Conservation (phyloP, 2,888 invertebrate genomes). For the Caenorhabditis angaria region DNA sequence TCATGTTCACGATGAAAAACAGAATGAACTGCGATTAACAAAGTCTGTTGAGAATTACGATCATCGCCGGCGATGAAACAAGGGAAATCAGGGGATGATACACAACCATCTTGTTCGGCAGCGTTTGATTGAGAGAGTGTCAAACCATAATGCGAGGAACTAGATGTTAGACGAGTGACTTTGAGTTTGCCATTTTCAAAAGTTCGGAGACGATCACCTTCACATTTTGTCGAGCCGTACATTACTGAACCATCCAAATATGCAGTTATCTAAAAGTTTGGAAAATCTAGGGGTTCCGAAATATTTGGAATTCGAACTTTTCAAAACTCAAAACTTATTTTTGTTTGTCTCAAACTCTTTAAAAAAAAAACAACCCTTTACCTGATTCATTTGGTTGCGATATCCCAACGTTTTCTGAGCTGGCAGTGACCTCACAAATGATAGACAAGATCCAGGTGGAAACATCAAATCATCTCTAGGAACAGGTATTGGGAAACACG, state of each 20-base stretch:
- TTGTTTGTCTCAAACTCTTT: too few relatives aligned
- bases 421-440: constrained; percentile 86
- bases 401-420: constrained; percentile 76
- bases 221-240: constrained; percentile 70
- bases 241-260: constrained; percentile 74
- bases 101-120: constrained; percentile 78
- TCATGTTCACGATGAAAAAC: constrained; percentile 71
- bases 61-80: constrained; percentile 65
- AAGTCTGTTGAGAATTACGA: constrained; percentile 68
- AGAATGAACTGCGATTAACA: constrained; percentile 67
- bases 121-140: constrained; percentile 47
- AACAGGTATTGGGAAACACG: constrained; percentile 90
- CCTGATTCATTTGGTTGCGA: constrained; percentile 79
- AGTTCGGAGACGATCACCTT: constrained; percentile 59
- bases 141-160: constrained; percentile 37
- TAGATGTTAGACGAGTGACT: constrained; percentile 38
- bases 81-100: constrained; percentile 42
- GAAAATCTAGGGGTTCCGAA: too few relatives aligned
- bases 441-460: constrained; percentile 75
- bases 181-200: constrained; percentile 66
- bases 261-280: constrained; percentile 77
- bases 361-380: too few relatives aligned
- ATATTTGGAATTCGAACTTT: too few relatives aligned
- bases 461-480: constrained; percentile 89
- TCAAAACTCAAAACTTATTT: too few relatives aligned